Base-by-base conservation (phyloP, 2,797 vertebrate species). In the Protosalanx chinensis region DNA sequence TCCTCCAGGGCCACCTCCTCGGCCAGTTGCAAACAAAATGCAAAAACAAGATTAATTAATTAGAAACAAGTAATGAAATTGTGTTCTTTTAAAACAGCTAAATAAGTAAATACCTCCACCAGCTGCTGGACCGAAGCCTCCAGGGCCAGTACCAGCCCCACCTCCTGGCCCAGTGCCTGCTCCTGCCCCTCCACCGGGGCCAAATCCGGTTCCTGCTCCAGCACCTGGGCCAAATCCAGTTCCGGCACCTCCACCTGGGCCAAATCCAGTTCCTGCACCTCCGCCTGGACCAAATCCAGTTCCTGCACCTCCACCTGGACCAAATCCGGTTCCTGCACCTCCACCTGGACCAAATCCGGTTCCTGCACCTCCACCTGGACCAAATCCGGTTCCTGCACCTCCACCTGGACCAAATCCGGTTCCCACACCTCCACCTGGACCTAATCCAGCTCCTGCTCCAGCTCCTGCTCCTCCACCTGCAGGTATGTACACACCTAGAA, bases 401-500 rank as follows among this genome's bases (percentile, higher is more conserved):
- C 51, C 85, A 37, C 74, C 80, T 71, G 23, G 23, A 27, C 87
- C 81, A 64, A 77, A 67, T 70, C 83, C 23, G 23, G 23, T 27
- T 27, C 72, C 81, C 46, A 1, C 51, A 3, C 18, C 85, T 79
- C 82, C 90, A 80, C 87, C 88, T 75, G 85, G 23, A 27, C 87
- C 81, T 65, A 77, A 67, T 70, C 83, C 82, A n/a, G 72, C 62
- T 69, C 78, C 82, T 67, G 61, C 63, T 72, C 78, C 82, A 64
- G 61, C 63, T 72, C 72, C 81, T 56, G 6, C 51, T 3, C 18
- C 85, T 79, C 82, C 90, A 80, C 87, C 88, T 75, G 85, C 78
- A 75, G 92, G 92, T 87, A 92, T 67, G 72, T 88, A 91, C 5
- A 92, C 79, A 79, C 92, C 93, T 94, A 71, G 60, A 78, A 75